Evolutionary conservation across 2,888 invertebrate species (phyloP).

Genomic region (Theretra japonica): DNA sequence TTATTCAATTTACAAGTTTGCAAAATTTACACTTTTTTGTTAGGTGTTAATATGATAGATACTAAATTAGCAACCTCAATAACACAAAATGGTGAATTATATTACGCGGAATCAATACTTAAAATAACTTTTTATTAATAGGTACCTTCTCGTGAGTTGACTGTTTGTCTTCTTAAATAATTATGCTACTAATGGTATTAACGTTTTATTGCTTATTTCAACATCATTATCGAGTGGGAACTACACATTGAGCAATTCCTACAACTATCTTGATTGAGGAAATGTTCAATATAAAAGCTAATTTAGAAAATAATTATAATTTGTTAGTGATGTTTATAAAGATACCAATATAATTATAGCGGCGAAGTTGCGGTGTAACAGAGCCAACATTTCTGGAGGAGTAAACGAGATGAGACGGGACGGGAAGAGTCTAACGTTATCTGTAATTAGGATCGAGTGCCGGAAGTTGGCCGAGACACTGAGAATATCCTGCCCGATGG

Average conservation of each 20-base stretch:
- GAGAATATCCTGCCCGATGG: constrained; percentile 51
- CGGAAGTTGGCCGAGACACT: constrained; percentile 66
- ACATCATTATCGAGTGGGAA: constrained; percentile 9
- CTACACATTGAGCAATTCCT: constrained; percentile 7
- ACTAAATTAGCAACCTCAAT: neutral
- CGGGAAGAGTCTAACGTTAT: constrained; percentile 63
- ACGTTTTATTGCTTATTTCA: constrained; percentile 12
- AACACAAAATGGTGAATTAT: neutral
- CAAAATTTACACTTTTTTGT: constrained; percentile 1
- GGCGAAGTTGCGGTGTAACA: constrained; percentile 40
- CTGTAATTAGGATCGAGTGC: constrained; percentile 80
- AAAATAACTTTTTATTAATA: too few relatives aligned
- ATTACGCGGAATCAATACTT: neutral
- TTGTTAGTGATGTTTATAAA: constrained; percentile 23
- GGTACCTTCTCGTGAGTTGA: neutral
- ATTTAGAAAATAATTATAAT: constrained; percentile 24
- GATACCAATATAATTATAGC: constrained; percentile 37
- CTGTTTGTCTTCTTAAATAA: neutral
- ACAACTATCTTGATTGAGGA: constrained; percentile 24
- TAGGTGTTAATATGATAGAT: neutral
- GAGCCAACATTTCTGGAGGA: constrained; percentile 45
- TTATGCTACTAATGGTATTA: neutral
- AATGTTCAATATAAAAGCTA: constrained; percentile 26
- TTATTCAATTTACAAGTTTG: neutral
- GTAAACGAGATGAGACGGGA: constrained; percentile 67